Conservation (phyloP, 2,113 vertebrate species). For the Sylvietta virens region DNA sequence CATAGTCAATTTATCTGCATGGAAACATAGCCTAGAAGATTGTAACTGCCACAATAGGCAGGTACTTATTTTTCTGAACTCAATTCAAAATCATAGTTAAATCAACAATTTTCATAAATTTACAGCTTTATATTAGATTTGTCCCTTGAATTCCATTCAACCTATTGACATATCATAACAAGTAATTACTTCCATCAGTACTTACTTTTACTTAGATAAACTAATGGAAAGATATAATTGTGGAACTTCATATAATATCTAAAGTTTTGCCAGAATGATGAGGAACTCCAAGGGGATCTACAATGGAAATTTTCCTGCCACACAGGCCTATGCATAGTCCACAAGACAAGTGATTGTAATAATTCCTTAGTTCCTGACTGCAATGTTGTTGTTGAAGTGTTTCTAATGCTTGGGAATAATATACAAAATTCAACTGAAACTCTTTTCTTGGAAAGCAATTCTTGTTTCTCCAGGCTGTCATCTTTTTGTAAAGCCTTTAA, state of each 20-base stretch:
- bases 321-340: neutral
- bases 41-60: neutral
- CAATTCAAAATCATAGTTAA: neutral
- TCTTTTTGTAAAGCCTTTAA: slow-evolving; percentile 68
- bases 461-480: slow-evolving; percentile 61
- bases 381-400: neutral
- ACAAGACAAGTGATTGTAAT: neutral
- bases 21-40: neutral
- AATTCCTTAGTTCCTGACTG: neutral
- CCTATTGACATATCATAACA: neutral
- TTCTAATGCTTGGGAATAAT: slow-evolving; percentile 22
- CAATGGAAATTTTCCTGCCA: neutral
- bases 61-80: neutral
- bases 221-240: neutral
- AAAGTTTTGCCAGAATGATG: neutral
- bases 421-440: slow-evolving; percentile 24
- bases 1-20: neutral
- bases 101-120: neutral
- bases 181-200: neutral
- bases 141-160: neutral
- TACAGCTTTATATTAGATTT: neutral
- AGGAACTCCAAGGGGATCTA: neutral
- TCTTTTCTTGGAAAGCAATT: slow-evolving; percentile 49
- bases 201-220: neutral
- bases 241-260: neutral